Evolutionary conservation across 1,140 invertebrate genomes (phyloP), one percentile per base, ranked within the genome.

Genomic region (Neodiprion lecontei): DNA sequence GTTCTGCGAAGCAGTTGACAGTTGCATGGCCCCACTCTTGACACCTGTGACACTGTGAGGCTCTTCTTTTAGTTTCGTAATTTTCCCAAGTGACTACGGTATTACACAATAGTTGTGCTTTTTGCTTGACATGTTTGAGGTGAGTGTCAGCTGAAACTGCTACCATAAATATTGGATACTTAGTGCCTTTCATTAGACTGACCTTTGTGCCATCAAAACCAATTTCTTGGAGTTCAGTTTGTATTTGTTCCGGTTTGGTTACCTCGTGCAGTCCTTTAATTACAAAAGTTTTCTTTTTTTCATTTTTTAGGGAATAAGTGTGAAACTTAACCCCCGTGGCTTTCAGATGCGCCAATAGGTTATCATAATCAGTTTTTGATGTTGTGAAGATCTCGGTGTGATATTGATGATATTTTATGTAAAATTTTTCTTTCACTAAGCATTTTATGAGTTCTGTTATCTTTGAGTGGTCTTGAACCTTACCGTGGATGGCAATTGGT

Each of bases 11-110:
- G 49, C 85, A 86, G 61, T 84, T 83, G 1, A 48, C 11, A 4
- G 80, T 81, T 1, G 82, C 81, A 72, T 87, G 81, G 17, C 82
- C 82, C 80, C 79, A 87, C 11, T 80, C 69, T 78, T 87, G 85
- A 48, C 83, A 87, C 12, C 75, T 78, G 21, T 83, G 81, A 67
- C 81, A 85, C 70, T 85, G 82, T 2, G 77, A 79, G 3, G 81
- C 68, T 75, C 65, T 70, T 61, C 72, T 81, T 70, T 78, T 81
- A 3, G 77, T 80, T 0, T 68, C 70, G 40, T 80, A 79, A 4
- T 70, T 68, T 69, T 84, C 80, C 81, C 81, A 85, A 1, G 48
- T 67, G 1, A 82, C 70, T 73, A 73, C 79, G 1, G 76, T 79
- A 47, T 79, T 69, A 14, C 48, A 48, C 0, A 80, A 7, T 12